Evolutionary conservation across 2,797 vertebrate genomes (phyloP), one percentile per base, ranked within the genome.

Genomic region (Urocyon cinereoargenteus): DNA sequence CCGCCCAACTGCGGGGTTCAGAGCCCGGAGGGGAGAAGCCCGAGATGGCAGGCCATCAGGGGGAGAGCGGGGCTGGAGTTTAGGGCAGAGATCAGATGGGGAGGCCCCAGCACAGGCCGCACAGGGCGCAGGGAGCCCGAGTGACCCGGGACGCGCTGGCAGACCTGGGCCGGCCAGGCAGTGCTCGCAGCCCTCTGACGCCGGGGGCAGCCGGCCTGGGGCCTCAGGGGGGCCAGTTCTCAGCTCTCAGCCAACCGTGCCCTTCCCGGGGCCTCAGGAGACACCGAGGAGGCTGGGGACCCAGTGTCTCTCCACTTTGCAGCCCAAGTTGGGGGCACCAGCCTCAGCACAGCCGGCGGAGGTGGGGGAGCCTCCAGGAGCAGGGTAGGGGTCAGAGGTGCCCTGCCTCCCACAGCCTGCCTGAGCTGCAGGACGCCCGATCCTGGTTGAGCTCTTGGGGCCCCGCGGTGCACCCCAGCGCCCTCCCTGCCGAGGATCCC

Each of bases 391-490:
- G 14, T 28, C 21, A 34, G 61, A 21, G 19, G 15, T 0, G 11
- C 34, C 73, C 1, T 0, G 8, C 22, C 55, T 3, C 36, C 55
- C 6, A 31, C 13, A 45, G 34, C 36, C 7, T 6, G 11, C 70
- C 40, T 28, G 11, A 45, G 64, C 91, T 36, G 10, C 55, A 45
- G 82, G 51, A n/a, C 8, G 4, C 62, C 57, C 53, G 31, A 45
- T 13, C 72, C 90, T 15, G 4, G 34, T 1, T 22, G 21, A 4
- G 10, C 24, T 34, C 68, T 49, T 5, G 5, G 55, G 77, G 89
- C 6, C 68, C 16, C 0, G 0, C 0, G 7, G 49, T 5, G 5
- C n/a, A 2, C 45, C 34, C 45, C 1, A 4, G 28, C 2, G 6
- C 9, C 51, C n/a, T 61, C 57, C 5, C 8, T 24, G 28, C 19